Base-by-base conservation (phyloP, 2,113 vertebrate genomes). In the Planiliza haematocheilus region DNA sequence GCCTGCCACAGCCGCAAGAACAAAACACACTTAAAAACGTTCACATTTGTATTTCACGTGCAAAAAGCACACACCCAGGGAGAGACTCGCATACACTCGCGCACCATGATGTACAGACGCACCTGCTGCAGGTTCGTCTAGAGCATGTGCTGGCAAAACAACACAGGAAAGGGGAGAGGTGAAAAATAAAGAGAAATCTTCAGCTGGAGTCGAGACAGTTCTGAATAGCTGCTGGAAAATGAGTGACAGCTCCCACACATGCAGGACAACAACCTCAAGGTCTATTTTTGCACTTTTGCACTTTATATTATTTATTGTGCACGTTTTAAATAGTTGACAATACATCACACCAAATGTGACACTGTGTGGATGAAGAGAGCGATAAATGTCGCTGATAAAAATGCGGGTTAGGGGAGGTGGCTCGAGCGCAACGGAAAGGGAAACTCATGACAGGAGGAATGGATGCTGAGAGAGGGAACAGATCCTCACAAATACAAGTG, bases 1-100 rank as follows among this genome's bases (percentile, higher is more conserved):
- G 67, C 59, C 62, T 56, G 60, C 17, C 50, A 55, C 43, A 30
- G 17, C 55, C 45, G 59, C 38, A 56, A 50, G 21, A 70, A 79
- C 45, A 73, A 63, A 67, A 70, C n/a, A 75, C 16, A 18, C 8
- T 43, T 3, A 52, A 59, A 52, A 36, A 1, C 17, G 20, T 39
- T 53, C 12, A 7, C 39, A 45, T 17, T 10, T 37, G 52, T 71
- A 45, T 49, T 50, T 34, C 39, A 13, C 14, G 38, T 17, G 4
- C 30, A 2, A 30, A n/a, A 30, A 30, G 24, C n/a, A 13, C 41
- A 20, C 10, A 41, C 24, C 24, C 24, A 30, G 3, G 24, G 24
- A 30, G 24, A 30, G n/a, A n/a, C n/a, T n/a, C n/a, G 50, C 50
- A 63, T 9, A 45, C 39, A 56, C 18, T n/a, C 10, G 18, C 56